Evolutionary conservation across 2,797 vertebrate species (phyloP).

Genomic region (Pseudotriccus pelzelni): DNA sequence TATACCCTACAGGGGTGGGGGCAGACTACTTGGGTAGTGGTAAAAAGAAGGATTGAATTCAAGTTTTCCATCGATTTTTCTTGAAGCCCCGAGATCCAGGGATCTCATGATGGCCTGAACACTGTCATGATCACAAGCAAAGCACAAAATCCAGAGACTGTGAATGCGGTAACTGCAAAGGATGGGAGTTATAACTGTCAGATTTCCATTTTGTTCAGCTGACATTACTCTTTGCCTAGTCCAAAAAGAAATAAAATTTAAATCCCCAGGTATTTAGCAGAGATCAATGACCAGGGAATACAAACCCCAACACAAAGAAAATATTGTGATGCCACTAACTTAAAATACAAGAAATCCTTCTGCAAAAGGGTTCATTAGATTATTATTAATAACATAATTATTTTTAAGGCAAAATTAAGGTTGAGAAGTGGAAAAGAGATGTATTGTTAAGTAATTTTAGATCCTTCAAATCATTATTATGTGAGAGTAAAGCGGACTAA

Average conservation of each 20-base stretch:
- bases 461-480: background rate
- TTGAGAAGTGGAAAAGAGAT: background rate
- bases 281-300: background rate
- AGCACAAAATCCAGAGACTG: background rate
- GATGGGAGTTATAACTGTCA: background rate
- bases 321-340: background rate
- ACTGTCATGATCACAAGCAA: background rate
- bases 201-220: background rate
- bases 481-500: background rate
- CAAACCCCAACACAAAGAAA: background rate
- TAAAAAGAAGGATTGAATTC: background rate
- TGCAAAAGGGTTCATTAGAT: background rate
- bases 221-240: background rate
- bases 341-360: background rate
- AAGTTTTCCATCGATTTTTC: background rate
- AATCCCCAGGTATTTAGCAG: background rate
- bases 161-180: background rate
- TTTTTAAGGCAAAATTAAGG: background rate
- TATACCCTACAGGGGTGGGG: rapidly evolving
- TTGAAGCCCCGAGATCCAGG: background rate
- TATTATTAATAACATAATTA: rapidly evolving
- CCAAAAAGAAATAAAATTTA: background rate
- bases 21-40: background rate
- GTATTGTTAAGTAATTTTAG: background rate
- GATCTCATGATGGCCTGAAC: background rate